Evolutionary conservation across 2,888 invertebrate genomes (phyloP), one percentile per base, ranked within the genome.

Genomic region (Pandemis heparana): DNA sequence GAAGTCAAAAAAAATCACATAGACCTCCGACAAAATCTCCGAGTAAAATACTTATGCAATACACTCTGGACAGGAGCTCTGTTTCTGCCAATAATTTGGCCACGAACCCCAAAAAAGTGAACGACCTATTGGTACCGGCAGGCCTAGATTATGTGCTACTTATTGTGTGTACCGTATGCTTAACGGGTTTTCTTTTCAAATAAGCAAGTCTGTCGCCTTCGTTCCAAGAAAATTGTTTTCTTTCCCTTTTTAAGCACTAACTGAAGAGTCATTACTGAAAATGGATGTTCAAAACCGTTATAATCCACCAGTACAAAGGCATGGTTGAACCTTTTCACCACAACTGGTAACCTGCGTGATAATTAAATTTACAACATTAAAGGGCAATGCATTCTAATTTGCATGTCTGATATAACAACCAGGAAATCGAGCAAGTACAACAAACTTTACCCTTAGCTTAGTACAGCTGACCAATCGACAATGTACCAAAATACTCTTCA

Each of bases 381-480:
- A 62, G 53, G 66, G 60, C 16, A 53, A 32, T 72, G 67, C 62
- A 62, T 32, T 56, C 10, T n/a, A 43, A 53, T 73, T 73, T 68
- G 39, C 62, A 48, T 23, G 32, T 63, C 59, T 59, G 62, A 59
- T 46, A 56, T 67, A 68, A 67, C 53, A 32, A 18, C 53, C 46
- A 46, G 38, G 39, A 51, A n/a, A 14, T n/a, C 23, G 14, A 12
- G 12, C 7, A 7, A 14, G 63, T 46, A 64, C 23, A 53, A n/a
- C 18, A 53, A 38, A 12, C 51, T 71, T 65, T 51, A 61, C 71
- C 60, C 2, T 1, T 2, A 1, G 3, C 14, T n/a, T 14, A 68
- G 73, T 69, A 73, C 68, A 63, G 41, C 0, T 1, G 32, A 32
- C 68, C 53, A 41, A 46, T 16, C 48, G 0, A 16, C 5, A 32